phyloP scores from a whole-genome alignment of 2,797 vertebrate genomes.

The Masticophis lateralis region DNA sequence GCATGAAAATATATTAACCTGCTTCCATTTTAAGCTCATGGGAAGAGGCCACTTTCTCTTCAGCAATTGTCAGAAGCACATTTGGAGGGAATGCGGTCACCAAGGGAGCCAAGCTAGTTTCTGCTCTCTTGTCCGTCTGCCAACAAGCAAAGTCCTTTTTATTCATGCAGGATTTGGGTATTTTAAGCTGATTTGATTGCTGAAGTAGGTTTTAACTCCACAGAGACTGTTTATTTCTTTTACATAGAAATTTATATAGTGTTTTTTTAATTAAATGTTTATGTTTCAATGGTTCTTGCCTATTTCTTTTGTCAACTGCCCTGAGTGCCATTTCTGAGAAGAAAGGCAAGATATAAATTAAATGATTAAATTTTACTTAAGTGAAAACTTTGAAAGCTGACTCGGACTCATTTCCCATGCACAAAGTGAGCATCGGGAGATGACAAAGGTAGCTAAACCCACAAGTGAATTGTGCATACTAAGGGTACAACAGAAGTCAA shows the following conservation, averaged over 20 bases:
- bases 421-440: conserved; percentile 6
- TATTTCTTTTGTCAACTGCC: neutral
- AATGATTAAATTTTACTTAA: neutral
- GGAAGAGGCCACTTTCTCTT: neutral
- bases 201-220: neutral
- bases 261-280: neutral
- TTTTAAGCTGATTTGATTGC: neutral
- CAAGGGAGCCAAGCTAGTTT: neutral
- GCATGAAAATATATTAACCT: neutral
- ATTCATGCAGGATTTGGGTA: neutral
- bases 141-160: neutral
- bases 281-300: neutral
- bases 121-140: neutral
- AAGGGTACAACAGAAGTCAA: conserved; percentile 2
- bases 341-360: neutral
- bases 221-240: neutral
- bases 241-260: neutral
- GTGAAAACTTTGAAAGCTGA: neutral
- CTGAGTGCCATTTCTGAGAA: neutral
- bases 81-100: neutral
- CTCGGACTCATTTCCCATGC: neutral
- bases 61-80: neutral
- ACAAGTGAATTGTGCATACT: neutral
- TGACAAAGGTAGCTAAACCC: neutral
- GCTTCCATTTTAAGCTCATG: neutral